phyloP scores from a whole-genome alignment of 2,888 invertebrate species.

The Tortrix viridana region DNA sequence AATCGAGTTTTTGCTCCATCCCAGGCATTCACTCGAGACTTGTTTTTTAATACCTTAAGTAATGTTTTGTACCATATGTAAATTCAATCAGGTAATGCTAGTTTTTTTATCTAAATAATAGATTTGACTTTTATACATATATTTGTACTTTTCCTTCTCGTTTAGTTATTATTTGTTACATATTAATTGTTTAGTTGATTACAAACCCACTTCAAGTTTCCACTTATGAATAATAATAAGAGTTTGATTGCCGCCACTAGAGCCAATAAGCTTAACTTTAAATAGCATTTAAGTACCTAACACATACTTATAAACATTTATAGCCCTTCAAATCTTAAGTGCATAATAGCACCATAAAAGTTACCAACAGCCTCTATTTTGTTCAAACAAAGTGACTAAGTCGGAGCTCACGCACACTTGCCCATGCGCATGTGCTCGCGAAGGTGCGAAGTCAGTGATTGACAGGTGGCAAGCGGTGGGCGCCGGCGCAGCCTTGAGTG shows the following conservation, averaged over 20 bases:
- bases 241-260: too few species aligned
- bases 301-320: too few species aligned
- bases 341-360: background rate
- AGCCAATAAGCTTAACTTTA: too few species aligned
- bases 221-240: too few species aligned
- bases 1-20: conserved; percentile 21
- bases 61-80: conserved; percentile 17
- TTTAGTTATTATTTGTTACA: background rate
- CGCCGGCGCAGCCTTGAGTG: conserved; percentile 42
- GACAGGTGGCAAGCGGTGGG: conserved; percentile 44
- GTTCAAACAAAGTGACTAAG: conserved; percentile 30
- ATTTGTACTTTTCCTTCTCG: conserved; percentile 17
- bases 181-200: too few species aligned
- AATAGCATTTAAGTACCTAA: too few species aligned
- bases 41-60: conserved; percentile 16
- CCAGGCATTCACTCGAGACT: conserved; percentile 26
- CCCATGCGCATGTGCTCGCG: conserved; percentile 3
- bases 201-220: too few species aligned
- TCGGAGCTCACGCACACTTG: conserved; percentile 31
- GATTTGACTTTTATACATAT: conserved; percentile 12
- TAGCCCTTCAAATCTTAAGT: too few species aligned
- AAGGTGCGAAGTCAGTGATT: conserved; percentile 43
- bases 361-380: background rate
- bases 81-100: too few species aligned
- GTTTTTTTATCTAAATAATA: conserved; percentile 12